Conservation (phyloP, 2,113 vertebrate species). For the Patagioenas fasciata region DNA sequence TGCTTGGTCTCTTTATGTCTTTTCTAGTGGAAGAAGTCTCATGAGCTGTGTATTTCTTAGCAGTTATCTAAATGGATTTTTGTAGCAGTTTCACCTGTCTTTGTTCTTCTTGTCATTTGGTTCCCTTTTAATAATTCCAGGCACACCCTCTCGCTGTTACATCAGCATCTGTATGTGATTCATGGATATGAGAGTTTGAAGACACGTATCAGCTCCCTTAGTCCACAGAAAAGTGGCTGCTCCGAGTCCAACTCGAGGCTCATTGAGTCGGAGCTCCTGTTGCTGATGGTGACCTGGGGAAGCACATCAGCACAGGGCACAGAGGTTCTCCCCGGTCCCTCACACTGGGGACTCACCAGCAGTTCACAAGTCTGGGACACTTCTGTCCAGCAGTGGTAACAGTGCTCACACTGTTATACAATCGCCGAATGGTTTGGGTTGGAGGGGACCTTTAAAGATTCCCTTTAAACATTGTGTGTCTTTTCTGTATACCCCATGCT, state of each 20-base stretch:
- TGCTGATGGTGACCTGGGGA: not conserved
- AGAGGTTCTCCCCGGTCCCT: not conserved
- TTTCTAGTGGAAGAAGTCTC: not conserved
- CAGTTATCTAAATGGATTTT: not conserved
- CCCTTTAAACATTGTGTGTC: not conserved
- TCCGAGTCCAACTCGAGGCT: accelerated
- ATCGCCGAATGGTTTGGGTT: not conserved
- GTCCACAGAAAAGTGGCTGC: not conserved
- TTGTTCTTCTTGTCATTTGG: constrained; percentile 25
- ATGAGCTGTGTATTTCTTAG: not conserved
- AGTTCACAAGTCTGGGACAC: not conserved
- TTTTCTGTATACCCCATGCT: not conserved
- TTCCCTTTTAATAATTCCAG: constrained; percentile 37
- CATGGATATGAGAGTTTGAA: constrained; percentile 17
- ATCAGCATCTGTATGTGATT: constrained; percentile 43
- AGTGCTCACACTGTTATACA: not conserved
- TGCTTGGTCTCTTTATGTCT: not conserved
- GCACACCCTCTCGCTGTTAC: constrained; percentile 6
- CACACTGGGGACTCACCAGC: accelerated
- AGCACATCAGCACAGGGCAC: not conserved
- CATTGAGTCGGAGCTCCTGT: not conserved
- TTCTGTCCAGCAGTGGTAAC: not conserved
- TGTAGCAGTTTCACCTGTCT: constrained; percentile 9
- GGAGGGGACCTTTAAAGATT: not conserved
- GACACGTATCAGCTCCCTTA: not conserved